Conservation (phyloP, 2,888 invertebrate species). For the Luperina testacea region DNA sequence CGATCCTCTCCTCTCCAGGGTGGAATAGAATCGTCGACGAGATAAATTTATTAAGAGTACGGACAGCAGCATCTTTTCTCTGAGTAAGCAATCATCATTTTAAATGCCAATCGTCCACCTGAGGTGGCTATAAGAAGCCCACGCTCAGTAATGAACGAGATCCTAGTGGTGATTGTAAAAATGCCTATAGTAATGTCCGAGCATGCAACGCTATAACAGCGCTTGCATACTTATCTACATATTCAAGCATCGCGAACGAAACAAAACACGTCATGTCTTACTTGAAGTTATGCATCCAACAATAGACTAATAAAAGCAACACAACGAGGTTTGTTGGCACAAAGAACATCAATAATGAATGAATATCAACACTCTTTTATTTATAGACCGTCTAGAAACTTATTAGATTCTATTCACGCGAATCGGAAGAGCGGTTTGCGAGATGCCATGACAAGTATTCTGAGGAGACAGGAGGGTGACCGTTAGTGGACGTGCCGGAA, state of each 20-base stretch:
- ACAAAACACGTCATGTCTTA: conserved; percentile 36
- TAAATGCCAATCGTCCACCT: neutral
- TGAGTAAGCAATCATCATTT: neutral
- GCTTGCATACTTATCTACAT: conserved; percentile 42
- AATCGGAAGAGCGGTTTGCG: conserved; percentile 68
- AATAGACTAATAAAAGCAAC: conserved; percentile 21
- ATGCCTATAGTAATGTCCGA: neutral
- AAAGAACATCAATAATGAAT: conserved; percentile 46
- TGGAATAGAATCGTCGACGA: conserved; percentile 8
- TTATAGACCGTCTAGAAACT: conserved; percentile 52
- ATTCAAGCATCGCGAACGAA: conserved; percentile 33
- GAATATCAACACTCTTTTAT: conserved; percentile 58
- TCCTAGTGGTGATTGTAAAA: neutral
- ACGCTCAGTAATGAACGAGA: neutral
- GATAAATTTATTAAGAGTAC: neutral
- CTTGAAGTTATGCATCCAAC: conserved; percentile 19
- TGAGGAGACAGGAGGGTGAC: conserved; percentile 75
- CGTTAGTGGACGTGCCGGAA: conserved; percentile 85
- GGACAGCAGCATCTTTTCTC: neutral
- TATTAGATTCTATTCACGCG: conserved; percentile 77
- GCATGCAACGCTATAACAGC: neutral
- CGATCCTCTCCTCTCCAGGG: neutral
- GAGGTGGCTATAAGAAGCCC: neutral
- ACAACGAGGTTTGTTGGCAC: conserved; percentile 27
- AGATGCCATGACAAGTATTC: conserved; percentile 79